A percentile compares a stretch with the other conserved stretches of the same genome.
These are phyloP conservation scores for Pseudonaja textilis DNA, from an alignment of 2,113 vertebrate genomes.

Conservation along the genomic window DNA sequence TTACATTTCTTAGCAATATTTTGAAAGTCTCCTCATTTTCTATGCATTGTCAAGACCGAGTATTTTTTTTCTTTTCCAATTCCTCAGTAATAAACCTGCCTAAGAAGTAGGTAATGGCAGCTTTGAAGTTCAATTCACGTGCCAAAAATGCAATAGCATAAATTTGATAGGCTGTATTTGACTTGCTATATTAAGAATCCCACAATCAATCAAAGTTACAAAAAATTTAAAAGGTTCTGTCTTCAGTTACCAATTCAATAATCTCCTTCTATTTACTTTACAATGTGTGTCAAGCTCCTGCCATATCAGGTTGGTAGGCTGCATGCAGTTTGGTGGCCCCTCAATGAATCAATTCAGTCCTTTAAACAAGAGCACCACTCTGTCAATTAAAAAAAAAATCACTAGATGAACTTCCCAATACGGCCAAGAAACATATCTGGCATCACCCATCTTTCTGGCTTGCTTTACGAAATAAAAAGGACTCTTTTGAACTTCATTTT, in stretches of 20 bases:
- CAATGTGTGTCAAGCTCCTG: background rate
- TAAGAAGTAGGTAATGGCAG: background rate
- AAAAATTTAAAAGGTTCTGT: background rate
- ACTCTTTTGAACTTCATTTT: background rate
- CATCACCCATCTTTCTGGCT: background rate
- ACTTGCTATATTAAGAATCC: background rate
- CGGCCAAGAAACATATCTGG: background rate
- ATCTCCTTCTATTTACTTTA: background rate
- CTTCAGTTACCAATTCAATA: background rate
- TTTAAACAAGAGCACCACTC: background rate
- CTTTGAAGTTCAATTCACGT: background rate
- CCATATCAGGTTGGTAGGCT: background rate
- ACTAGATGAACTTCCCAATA: background rate
- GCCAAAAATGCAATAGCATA: background rate
- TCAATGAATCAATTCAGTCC: too few relatives aligned
- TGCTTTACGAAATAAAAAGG: background rate
- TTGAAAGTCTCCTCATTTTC: background rate
- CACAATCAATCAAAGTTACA: background rate
- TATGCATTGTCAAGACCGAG: background rate
- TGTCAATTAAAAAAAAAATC: background rate
- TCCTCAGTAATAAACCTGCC: background rate
- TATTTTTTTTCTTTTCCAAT: background rate
- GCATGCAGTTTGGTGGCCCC: background rate
- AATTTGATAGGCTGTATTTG: background rate
- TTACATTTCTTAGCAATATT: background rate